phyloP scores from a whole-genome alignment of 2,113 vertebrate species.

The Meles meles region DNA sequence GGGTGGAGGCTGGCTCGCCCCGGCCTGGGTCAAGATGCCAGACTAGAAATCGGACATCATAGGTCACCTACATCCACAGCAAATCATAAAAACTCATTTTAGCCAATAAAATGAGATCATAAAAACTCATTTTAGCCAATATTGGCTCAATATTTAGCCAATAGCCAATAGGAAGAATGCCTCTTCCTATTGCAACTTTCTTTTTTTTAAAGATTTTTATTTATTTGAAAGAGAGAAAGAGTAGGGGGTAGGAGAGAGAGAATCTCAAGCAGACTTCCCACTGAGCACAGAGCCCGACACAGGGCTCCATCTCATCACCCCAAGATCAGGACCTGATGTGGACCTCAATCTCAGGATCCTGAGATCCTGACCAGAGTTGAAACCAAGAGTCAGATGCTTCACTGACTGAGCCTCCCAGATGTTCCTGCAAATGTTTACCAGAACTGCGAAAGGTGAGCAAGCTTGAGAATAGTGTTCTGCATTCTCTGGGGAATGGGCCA shows the following conservation, averaged over 20 bases:
- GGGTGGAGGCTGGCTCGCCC: not conserved
- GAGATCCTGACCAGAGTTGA: not conserved
- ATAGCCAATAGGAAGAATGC: no score
- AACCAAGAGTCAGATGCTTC: not conserved
- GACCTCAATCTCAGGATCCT: not conserved
- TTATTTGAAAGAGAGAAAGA: not conserved
- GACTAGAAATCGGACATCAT: not conserved
- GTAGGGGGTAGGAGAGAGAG: not conserved
- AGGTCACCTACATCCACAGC: not conserved
- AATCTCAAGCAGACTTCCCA: not conserved
- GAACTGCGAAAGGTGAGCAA: not conserved
- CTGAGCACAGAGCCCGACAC: not conserved
- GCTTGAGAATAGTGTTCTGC: not conserved
- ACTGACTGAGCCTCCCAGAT: not conserved
- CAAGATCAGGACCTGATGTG: no score
- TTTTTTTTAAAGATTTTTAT: not conserved
- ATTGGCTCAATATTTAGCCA: no score
- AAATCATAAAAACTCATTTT: not conserved
- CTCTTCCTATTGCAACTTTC: not conserved
- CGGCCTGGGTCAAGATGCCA: not conserved
- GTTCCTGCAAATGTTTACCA: not conserved
- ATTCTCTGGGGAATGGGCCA: not conserved
- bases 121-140: no score
- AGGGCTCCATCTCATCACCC: not conserved
- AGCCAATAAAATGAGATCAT: not conserved